Percentiles rank a stretch among this genome's conserved stretches.
Evolutionary conservation across 2,797 vertebrate genomes (phyloP).

Genomic region (Molossus alvarezi): DNA sequence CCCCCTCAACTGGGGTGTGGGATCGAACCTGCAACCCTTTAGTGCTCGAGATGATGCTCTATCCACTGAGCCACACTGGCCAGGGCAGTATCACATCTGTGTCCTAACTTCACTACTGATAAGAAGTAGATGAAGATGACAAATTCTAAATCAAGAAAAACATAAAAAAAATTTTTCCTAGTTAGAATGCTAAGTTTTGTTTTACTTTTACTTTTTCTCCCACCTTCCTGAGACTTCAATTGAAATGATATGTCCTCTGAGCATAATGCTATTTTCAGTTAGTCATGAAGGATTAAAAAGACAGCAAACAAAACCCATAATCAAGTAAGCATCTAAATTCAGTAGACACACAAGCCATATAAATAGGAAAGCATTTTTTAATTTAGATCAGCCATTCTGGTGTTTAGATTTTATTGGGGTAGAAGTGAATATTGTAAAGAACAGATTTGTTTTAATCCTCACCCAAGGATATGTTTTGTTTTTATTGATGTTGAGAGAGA

Average conservation of each 20-base stretch:
- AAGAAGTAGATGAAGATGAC: conserved; percentile 44
- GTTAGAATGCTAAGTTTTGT: conserved; percentile 21
- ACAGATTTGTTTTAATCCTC: neutral
- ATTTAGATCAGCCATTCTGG: neutral
- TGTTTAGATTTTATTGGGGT: conserved; percentile 11
- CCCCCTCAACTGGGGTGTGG: too few species aligned
- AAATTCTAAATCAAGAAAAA: conserved; percentile 54
- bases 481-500: neutral
- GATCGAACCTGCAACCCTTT: too few species aligned
- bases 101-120: neutral
- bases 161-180: neutral
- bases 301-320: conserved; percentile 15
- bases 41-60: too few species aligned
- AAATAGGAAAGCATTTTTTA: conserved; percentile 60
- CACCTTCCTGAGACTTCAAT: neutral
- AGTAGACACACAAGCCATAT: conserved; percentile 1
- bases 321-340: conserved; percentile 50
- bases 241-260: conserved; percentile 63
- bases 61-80: too few species aligned
- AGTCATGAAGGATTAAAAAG: conserved; percentile 35
- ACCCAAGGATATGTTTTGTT: neutral
- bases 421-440: neutral
- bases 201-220: neutral
- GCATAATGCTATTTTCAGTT: conserved; percentile 24
- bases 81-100: neutral